A percentile compares a stretch with the other conserved stretches of the same genome.
Conservation (phyloP, 2,888 invertebrate species). For the Willowsia nigromaculata region DNA sequence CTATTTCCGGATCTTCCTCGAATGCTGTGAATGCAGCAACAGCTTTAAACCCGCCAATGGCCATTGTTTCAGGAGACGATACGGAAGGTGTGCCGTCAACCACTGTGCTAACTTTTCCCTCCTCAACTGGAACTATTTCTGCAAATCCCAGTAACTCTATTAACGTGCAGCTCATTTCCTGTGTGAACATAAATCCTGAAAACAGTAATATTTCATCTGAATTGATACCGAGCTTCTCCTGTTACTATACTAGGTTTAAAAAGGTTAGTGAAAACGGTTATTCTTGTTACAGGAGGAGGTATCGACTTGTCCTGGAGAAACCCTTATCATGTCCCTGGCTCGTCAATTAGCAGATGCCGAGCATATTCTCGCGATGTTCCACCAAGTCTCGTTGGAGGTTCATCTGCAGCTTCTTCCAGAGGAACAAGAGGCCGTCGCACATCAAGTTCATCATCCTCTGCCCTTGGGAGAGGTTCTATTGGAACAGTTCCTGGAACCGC, state of each 20-base stretch:
- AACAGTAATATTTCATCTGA: constrained; percentile 46
- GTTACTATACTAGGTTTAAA: not conserved
- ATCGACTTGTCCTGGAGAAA: constrained; percentile 64
- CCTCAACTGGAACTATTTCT: constrained; percentile 1
- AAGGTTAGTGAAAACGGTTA: too few relatives aligned
- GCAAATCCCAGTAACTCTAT: constrained; percentile 63
- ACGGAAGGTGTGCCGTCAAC: constrained; percentile 25
- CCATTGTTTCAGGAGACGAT: constrained; percentile 53
- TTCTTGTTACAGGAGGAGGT: constrained; percentile 46
- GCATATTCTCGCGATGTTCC: constrained; percentile 55
- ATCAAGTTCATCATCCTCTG: constrained; percentile 58
- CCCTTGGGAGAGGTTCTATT: constrained; percentile 47
- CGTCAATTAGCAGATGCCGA: constrained; percentile 58
- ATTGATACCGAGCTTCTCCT: not conserved
- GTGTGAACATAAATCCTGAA: constrained; percentile 69
- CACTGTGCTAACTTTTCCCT: constrained; percentile 42
- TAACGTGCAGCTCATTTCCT: constrained; percentile 68
- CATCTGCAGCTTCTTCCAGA: constrained; percentile 49
- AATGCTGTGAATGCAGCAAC: constrained; percentile 27
- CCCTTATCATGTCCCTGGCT: constrained; percentile 66
- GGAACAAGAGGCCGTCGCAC: constrained; percentile 55
- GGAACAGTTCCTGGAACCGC: constrained; percentile 36
- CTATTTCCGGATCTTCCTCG: constrained; percentile 50
- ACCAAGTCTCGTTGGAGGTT: not conserved
- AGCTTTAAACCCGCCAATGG: constrained; percentile 59